A percentile compares a stretch with the other conserved stretches of the same genome.
These are phyloP conservation scores for Coendou prehensilis DNA, from an alignment of 2,797 vertebrate genomes.

Conservation along the genomic window DNA sequence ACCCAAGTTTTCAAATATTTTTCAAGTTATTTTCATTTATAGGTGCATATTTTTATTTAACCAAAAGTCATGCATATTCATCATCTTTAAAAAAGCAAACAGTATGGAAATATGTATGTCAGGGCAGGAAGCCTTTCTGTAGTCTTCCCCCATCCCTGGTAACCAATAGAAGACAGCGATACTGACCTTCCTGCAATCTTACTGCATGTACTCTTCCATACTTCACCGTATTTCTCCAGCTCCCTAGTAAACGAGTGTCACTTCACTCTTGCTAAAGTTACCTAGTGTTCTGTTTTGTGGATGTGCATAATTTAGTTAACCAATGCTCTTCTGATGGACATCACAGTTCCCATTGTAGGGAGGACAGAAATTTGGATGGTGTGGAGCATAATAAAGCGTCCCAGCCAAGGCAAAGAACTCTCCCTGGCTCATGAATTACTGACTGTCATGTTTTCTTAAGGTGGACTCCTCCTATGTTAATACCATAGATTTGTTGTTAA, in stretches of 20 bases:
- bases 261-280: background rate
- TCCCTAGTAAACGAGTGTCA: background rate
- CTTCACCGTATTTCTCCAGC: background rate
- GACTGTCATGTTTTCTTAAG: background rate
- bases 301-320: conserved; percentile 7
- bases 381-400: background rate
- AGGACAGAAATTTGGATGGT: background rate
- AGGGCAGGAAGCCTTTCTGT: background rate
- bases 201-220: background rate
- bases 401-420: background rate
- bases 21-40: background rate
- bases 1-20: background rate
- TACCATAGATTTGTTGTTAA: background rate
- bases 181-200: background rate
- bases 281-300: background rate
- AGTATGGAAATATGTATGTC: background rate
- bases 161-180: background rate
- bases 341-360: background rate
- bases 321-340: background rate
- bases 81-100: background rate
- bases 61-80: background rate
- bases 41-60: background rate
- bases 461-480: background rate
- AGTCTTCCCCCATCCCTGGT: rapidly evolving
- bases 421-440: background rate